A percentile compares a stretch with the other conserved stretches of the same genome.
Evolutionary conservation across 2,888 invertebrate species (phyloP).

Genomic region (Leuctra nigra): DNA sequence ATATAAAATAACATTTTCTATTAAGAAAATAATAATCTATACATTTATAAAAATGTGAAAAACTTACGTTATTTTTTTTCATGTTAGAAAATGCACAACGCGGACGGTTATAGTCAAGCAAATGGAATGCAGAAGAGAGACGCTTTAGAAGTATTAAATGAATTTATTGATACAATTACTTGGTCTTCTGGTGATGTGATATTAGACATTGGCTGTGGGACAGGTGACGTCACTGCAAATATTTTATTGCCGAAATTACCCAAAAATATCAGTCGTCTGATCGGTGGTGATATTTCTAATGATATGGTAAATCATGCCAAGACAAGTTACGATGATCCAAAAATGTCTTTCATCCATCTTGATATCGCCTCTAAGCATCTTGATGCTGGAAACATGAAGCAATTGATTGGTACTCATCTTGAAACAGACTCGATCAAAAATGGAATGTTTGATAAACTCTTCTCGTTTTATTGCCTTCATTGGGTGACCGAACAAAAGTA

Average conservation of each 20-base stretch:
- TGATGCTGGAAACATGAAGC: constrained; percentile 41
- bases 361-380: constrained; percentile 52
- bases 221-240: constrained; percentile 61
- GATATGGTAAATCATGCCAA: constrained; percentile 53
- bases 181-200: constrained; percentile 37
- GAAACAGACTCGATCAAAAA: neutral
- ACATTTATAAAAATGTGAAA: neutral
- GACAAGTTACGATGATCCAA: constrained; percentile 41
- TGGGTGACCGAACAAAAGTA: constrained; percentile 71
- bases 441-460: constrained; percentile 54
- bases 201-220: constrained; percentile 67
- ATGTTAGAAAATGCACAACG: constrained; percentile 48
- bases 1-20: neutral
- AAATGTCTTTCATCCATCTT: constrained; percentile 41
- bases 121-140: constrained; percentile 63
- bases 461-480: constrained; percentile 73
- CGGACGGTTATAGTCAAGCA: constrained; percentile 58
- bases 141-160: constrained; percentile 54
- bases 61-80: neutral
- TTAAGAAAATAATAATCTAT: neutral
- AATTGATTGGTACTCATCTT: constrained; percentile 2
- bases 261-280: constrained; percentile 43
- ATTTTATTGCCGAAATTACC: constrained; percentile 57
- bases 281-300: constrained; percentile 63
- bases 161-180: constrained; percentile 44